Base-by-base conservation (phyloP, 2,888 invertebrate genomes). In the Schrankia costaestrigalis region DNA sequence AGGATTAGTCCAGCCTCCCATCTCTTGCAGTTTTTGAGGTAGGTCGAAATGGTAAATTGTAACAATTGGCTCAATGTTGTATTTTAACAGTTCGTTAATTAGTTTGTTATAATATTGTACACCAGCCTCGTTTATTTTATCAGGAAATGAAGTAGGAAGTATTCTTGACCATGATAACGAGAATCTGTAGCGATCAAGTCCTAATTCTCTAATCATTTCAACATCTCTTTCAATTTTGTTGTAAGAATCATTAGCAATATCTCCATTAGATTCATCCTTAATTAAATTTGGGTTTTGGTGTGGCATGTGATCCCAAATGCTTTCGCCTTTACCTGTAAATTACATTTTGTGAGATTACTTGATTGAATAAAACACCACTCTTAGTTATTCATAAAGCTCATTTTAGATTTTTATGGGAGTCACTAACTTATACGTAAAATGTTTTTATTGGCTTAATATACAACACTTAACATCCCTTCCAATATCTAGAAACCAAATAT, bases 101-200 rank as follows among this genome's bases (percentile, higher is more conserved):
- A 93, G 52, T 15, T 72, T 71, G 17, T 71, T 73, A 27, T 78
- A 78, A 31, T 71, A 74, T 11, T 58, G 41, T 1, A 70, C 68
- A 11, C 72, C 77, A 1, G 81, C 83, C 51, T 85, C 65, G 58
- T 92, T 94, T 7, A 91, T 69, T n/a, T 76, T 54, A 31, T 89
- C 78, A 0, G 81, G 60, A 32, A 86, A 85, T 22, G 90, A 91
- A 12, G 82, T 88, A 0, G 93, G 91, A 28, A 93, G 62, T 11
- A 93, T 77, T 13, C 93, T 73, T 0, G 90, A 48, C 93, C 93
- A 93, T 0, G 91, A 86, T 8, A 91, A 62, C 0, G 91, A 91
- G 53, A 91, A 90, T 19, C 90, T 74, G 59, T 90, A 90, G 46
- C 75, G 83, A 38, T 90, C 75, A 0, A 86, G 57, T 1, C 85